Evolutionary conservation across 2,888 invertebrate species (phyloP), one percentile per base, ranked within the genome.

Genomic region (Ashinkailepas kermadecensis): DNA sequence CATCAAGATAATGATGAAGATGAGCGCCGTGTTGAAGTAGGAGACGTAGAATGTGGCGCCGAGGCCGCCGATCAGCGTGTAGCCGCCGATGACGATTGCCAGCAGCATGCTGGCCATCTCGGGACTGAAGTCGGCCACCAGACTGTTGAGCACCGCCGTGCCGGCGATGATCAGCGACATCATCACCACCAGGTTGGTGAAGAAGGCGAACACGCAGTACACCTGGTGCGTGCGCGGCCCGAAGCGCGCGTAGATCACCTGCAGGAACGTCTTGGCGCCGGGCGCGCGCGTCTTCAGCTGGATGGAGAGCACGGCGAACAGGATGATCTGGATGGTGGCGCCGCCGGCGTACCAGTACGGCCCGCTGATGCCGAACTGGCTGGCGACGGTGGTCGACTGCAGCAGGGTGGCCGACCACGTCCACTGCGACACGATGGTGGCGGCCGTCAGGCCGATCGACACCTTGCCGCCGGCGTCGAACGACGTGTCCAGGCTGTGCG

Each of bases 381-480:
- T 86, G 12, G 87, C 86, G 2, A 88, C 88, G 0, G 87, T 86
- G 0, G 87, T 86, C 0, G 88, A 88, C 84, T 87, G 87, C 6
- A 88, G 85, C 1, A 88, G 85, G 0, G 88, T 87, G 13, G 88
- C 88, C 7, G 88, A 87, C 88, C 88, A 88, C 39, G 87, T 88
- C 88, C 88, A 88, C 82, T 88, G 87, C 6, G 87, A 87, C 4
- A 88, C 87, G n/a, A 88, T 86, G 10, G 87, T 87, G 8, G 87
- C 87, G 7, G 87, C 87, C 0, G 87, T 87, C 81, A 88, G 83
- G 9, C 88, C 88, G 9, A 86, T 85, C 74, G 87, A 87, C 39
- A 88, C 87, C 57, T 86, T 87, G 9, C 88, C 88, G 7, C 88
- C 88, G 1, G 88, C 88, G 83, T 88, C 87, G 84, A 88, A 88